Evolutionary conservation across 2,113 vertebrate genomes (phyloP).

Genomic region (Istiophorus platypterus): DNA sequence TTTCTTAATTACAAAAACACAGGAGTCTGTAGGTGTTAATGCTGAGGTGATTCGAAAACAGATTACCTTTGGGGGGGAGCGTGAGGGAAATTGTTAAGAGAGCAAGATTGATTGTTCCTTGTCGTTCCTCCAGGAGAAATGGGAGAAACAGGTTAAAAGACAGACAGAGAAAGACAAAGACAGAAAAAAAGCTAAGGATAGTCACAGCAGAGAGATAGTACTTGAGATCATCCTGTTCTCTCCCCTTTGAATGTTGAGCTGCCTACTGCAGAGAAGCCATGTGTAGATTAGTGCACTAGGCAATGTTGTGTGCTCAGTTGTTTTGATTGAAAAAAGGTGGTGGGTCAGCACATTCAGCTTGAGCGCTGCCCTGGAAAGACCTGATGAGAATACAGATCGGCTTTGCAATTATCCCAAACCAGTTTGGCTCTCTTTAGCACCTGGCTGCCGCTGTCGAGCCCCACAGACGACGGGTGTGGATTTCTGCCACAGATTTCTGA

Average conservation of each 20-base stretch:
- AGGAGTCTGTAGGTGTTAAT: slow-evolving; percentile 20
- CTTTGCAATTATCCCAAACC: slow-evolving; percentile 27
- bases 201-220: not conserved
- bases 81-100: slow-evolving; percentile 1
- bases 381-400: slow-evolving; percentile 37
- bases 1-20: slow-evolving; percentile 48
- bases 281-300: slow-evolving; percentile 22
- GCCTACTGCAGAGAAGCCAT: slow-evolving; percentile 2
- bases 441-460: not conserved
- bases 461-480: not conserved
- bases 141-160: not conserved
- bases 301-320: slow-evolving; percentile 24
- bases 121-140: not conserved
- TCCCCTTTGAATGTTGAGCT: not conserved
- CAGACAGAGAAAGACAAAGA: not conserved
- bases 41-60: slow-evolving; percentile 38
- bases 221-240: slow-evolving; percentile 7
- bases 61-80: not conserved
- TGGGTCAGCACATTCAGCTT: slow-evolving; percentile 43
- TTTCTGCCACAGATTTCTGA: slow-evolving; percentile 27
- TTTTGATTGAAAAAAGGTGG: slow-evolving; percentile 34
- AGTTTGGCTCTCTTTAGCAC: slow-evolving; percentile 5
- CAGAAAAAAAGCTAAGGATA: not conserved
- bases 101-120: not conserved
- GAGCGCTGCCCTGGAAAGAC: slow-evolving; percentile 5